phyloP scores from a whole-genome alignment of 2,888 invertebrate genomes.

The Volucella zonaria region DNA sequence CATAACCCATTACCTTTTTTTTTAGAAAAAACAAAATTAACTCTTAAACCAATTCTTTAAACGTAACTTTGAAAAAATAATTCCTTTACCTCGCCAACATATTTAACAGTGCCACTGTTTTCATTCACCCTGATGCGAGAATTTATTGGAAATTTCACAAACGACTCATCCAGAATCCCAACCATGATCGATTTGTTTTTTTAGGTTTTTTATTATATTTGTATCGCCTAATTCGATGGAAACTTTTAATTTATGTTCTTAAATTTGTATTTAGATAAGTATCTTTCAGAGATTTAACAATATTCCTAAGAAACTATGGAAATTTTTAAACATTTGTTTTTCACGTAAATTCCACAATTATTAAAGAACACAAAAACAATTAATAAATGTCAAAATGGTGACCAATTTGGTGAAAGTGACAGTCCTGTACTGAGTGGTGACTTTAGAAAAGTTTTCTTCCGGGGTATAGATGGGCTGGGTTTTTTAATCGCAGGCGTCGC shows the following conservation, averaged over 20 bases:
- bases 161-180: constrained; percentile 81
- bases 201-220: neutral
- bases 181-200: constrained; percentile 78
- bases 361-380: constrained; percentile 59
- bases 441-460: neutral
- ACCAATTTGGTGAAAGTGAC: constrained; percentile 51
- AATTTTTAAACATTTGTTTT: constrained; percentile 65
- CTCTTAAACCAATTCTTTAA: constrained; percentile 75
- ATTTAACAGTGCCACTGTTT: constrained; percentile 87
- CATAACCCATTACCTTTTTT: constrained; percentile 85
- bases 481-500: too few species aligned
- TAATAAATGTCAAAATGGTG: constrained; percentile 54
- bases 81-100: constrained; percentile 86
- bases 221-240: neutral
- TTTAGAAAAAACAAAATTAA: neutral
- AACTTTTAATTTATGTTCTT: constrained; percentile 29
- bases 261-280: neutral
- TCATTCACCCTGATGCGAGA: constrained; percentile 80
- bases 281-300: constrained; percentile 17
- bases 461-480: too few species aligned
- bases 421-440: constrained; percentile 19
- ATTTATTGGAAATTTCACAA: constrained; percentile 80
- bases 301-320: constrained; percentile 42
- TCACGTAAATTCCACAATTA: constrained; percentile 30
- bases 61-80: constrained; percentile 66